Base-by-base conservation (phyloP, 2,888 invertebrate species). In the Drosophila atroscutellata region DNA sequence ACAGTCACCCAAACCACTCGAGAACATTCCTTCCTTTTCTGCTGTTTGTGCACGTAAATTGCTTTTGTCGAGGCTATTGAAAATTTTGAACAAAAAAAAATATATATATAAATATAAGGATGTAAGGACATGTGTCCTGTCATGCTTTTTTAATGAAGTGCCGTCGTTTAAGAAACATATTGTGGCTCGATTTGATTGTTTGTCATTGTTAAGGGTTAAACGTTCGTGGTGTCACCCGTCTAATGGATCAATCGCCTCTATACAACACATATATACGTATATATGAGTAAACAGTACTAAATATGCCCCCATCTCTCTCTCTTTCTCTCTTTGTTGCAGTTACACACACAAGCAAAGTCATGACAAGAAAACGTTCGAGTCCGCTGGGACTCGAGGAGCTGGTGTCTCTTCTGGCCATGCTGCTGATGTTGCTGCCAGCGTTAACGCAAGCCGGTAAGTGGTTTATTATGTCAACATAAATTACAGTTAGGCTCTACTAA, bases 361-460 rank as follows among this genome's bases (percentile, higher is more conserved):
- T 92, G 92, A 91, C 92, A 83, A 91, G 92, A 86, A 92, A 91
- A 90, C 91, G 92, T 91, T 91, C 91, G 92, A 92, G 92, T 92
- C 92, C 92, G 73, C 78, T 91, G 90, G 92, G 92, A 91, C 92
- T 92, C 92, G 92, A 92, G 89, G 85, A 91, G 87, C 86, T 91
- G 83, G 83, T 90, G 81, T 86, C 90, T 81, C 77, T 89, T 79
- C 77, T 89, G 83, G 80, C 89, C 80, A 69, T 89, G 61, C 70
- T 79, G 66, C 73, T 86, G 72, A 73, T 89, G 77, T 55, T 77
- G 80, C 80, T 78, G 78, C 81, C 80, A 68, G 71, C 84, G 50
- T 61, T 92, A 83, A 82, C 91, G 79, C 91, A 91, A 91, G 91
- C 92, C 82, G 92, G 92, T 92, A 91, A 92, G 92, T 92, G 81